phyloP scores from a whole-genome alignment of 2,113 vertebrate genomes.

The Proteles cristata region DNA sequence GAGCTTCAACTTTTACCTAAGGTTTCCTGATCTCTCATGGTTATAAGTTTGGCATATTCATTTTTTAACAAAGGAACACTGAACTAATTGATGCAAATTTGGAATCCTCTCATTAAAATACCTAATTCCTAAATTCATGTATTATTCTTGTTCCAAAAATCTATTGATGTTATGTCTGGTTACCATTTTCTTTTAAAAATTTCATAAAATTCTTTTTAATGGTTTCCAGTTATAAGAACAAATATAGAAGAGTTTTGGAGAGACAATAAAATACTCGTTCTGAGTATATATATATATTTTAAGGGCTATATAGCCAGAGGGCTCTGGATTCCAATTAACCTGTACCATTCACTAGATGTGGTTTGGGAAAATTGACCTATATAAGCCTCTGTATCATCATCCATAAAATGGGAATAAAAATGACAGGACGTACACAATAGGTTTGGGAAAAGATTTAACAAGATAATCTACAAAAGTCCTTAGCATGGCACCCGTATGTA shows the following conservation, averaged over 20 bases:
- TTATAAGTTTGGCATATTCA: background rate
- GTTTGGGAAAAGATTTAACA: background rate
- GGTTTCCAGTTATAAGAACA: background rate
- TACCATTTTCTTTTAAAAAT: slow-evolving; percentile 38
- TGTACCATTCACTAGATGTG: background rate
- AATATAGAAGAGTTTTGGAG: background rate
- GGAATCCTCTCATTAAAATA: background rate
- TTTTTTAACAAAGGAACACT: background rate
- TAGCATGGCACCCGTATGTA: background rate
- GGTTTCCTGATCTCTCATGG: background rate
- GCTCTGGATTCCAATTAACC: background rate
- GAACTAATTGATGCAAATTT: slow-evolving; percentile 32
- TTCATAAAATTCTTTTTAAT: background rate
- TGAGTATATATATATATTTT: background rate
- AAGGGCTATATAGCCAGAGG: background rate
- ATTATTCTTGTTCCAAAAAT: background rate
- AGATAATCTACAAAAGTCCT: slow-evolving; percentile 4
- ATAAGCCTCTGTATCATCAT: background rate
- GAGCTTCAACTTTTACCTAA: background rate
- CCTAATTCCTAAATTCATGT: background rate
- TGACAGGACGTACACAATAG: background rate
- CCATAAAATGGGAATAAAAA: slow-evolving; percentile 40
- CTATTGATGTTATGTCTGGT: background rate
- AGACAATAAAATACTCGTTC: background rate
- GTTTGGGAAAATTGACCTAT: background rate